Percentiles rank a stretch among this genome's conserved stretches.
Evolutionary conservation across 2,113 vertebrate genomes (phyloP).

Genomic region (Malurus alboscapulatus): DNA sequence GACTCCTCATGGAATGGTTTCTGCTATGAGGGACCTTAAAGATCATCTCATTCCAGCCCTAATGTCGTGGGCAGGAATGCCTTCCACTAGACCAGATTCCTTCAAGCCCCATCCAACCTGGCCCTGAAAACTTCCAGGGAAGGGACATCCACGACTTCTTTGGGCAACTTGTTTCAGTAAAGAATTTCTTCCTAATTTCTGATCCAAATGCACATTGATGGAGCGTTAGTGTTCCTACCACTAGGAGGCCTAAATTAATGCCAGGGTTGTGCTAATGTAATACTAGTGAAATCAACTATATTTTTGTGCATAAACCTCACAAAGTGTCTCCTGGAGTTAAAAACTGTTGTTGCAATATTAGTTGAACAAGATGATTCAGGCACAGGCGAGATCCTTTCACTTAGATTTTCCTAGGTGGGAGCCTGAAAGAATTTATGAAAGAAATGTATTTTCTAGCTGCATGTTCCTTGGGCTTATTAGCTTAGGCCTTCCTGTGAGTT

Average conservation of each 20-base stretch:
- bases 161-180: background rate
- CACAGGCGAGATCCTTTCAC: background rate
- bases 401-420: background rate
- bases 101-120: background rate
- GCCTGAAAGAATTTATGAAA: background rate
- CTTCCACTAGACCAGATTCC: background rate
- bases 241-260: background rate
- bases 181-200: background rate
- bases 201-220: background rate
- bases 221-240: background rate
- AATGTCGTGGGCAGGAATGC: no score
- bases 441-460: background rate
- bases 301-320: background rate
- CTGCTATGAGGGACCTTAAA: background rate
- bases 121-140: background rate
- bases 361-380: background rate
- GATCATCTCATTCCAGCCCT: background rate
- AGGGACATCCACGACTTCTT: background rate
- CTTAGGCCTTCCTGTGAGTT: background rate
- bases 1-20: background rate
- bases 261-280: background rate
- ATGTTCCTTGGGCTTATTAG: background rate
- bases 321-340: background rate
- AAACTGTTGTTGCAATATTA: background rate
- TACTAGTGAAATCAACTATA: background rate